Evolutionary conservation across 2,113 vertebrate genomes (phyloP).

Genomic region (Dasypus novemcinctus): DNA sequence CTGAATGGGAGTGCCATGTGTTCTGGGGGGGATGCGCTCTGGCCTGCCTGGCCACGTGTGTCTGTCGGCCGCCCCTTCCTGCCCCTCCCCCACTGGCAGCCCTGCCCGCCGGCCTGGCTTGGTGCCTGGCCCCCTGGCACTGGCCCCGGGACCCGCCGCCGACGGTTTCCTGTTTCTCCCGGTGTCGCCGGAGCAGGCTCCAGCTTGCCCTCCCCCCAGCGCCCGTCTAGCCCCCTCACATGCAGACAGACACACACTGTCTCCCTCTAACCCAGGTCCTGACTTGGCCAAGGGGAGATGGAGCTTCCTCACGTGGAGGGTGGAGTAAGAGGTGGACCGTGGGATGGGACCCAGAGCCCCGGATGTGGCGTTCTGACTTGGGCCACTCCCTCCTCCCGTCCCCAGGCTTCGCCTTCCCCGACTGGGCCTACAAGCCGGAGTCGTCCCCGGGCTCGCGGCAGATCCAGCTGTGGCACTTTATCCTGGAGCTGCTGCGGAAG

Average conservation of each 20-base stretch:
- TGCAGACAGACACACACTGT: conserved; percentile 57
- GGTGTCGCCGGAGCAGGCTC: conserved; percentile 72
- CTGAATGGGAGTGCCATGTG: conserved; percentile 35
- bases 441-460: conserved; percentile 81
- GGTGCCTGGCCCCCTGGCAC: conserved; percentile 81
- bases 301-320: background rate
- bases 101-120: conserved; percentile 76
- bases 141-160: conserved; percentile 80
- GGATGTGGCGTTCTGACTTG: background rate
- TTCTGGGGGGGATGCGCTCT: background rate
- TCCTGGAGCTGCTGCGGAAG: conserved; percentile 91
- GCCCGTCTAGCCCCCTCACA: conserved; percentile 62
- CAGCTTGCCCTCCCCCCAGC: conserved; percentile 56
- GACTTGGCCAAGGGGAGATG: conserved; percentile 13
- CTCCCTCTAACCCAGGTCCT: background rate
- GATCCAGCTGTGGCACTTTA: conserved; percentile 83
- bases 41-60: conserved; percentile 67
- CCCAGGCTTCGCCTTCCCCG: conserved; percentile 92
- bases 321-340: background rate
- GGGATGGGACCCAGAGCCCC: background rate
- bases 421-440: conserved; percentile 94
- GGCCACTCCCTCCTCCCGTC: conserved; percentile 24
- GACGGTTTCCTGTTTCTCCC: conserved; percentile 81
- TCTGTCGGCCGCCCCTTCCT: conserved; percentile 62
- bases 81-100: conserved; percentile 78